Conservation (phyloP, 1,140 invertebrate species). For the Drosophila saltans region DNA sequence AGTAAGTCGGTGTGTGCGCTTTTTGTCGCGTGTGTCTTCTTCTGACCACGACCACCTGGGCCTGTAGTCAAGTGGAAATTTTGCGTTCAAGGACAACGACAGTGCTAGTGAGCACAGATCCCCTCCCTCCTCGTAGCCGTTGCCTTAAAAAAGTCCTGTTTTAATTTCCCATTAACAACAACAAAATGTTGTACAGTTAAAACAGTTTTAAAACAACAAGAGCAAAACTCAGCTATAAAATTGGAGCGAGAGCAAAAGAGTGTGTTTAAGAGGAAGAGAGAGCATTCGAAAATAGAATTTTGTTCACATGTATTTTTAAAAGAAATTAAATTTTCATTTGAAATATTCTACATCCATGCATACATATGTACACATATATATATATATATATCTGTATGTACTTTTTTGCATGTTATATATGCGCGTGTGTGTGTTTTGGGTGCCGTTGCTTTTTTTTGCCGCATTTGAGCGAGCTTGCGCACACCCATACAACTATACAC, state of each 20-base stretch:
- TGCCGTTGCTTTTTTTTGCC: slow-evolving; percentile 64
- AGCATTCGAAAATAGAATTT: slow-evolving; percentile 58
- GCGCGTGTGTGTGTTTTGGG: slow-evolving; percentile 44
- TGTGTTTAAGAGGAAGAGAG: slow-evolving; percentile 30
- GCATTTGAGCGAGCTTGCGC: slow-evolving; percentile 65
- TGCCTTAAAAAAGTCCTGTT: slow-evolving; percentile 1
- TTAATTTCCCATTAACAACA: slow-evolving; percentile 19
- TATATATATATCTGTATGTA: slow-evolving; percentile 17
- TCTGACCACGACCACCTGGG: slow-evolving; percentile 72
- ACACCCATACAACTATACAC: slow-evolving; percentile 53
- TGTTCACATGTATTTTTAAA: slow-evolving; percentile 52
- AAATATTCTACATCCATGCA: slow-evolving; percentile 14
- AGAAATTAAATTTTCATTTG: slow-evolving; percentile 64
- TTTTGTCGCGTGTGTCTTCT: slow-evolving; percentile 47
- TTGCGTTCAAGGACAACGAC: slow-evolving; percentile 76
- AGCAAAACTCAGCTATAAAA: slow-evolving; percentile 8
- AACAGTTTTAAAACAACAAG: slow-evolving; percentile 24
- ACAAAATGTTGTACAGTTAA: slow-evolving; percentile 45
- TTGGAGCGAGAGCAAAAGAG: slow-evolving; percentile 14
- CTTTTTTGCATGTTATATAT: slow-evolving; percentile 29
- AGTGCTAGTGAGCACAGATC: slow-evolving; percentile 36
- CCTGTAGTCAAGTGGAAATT: slow-evolving; percentile 72
- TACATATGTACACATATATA: slow-evolving; percentile 6
- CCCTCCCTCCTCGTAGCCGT: slow-evolving; percentile 7
- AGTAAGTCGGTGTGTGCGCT: slow-evolving; percentile 27